Conservation (phyloP, 2,797 vertebrate species). For the Poecilia velifera region DNA sequence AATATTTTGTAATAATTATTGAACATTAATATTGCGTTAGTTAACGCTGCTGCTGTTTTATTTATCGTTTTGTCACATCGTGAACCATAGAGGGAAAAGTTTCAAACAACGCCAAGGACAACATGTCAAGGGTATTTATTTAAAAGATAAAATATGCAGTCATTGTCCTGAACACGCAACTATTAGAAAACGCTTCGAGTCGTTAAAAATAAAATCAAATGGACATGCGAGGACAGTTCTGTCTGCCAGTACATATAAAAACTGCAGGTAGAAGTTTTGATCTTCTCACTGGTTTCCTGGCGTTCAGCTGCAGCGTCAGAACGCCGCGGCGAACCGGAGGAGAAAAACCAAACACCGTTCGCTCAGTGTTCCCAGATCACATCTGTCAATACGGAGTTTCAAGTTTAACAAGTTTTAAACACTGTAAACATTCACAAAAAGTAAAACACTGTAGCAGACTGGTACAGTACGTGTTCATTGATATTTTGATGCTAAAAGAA, state of each 20-base stretch:
- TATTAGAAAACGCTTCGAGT: constrained; percentile 31
- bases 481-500: constrained; percentile 47
- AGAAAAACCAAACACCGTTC: constrained; percentile 5
- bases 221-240: constrained; percentile 26
- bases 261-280: constrained; percentile 22
- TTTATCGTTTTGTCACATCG: not conserved
- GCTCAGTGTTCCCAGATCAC: constrained; percentile 18
- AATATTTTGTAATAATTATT: not conserved
- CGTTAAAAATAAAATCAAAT: not conserved
- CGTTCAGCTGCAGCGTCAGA: not conserved
- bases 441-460: constrained; percentile 36
- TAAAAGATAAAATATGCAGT: constrained; percentile 57
- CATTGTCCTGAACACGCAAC: constrained; percentile 47
- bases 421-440: constrained; percentile 40
- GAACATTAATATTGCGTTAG: not conserved
- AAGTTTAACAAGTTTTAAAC: constrained; percentile 35
- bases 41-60: not conserved
- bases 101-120: constrained; percentile 41
- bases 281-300: not conserved
- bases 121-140: constrained; percentile 62
- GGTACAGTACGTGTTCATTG: constrained; percentile 35
- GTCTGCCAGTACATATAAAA: constrained; percentile 22
- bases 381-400: constrained; percentile 7
- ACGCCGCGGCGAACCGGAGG: constrained; percentile 16
- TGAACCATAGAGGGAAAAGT: not conserved